Evolutionary conservation across 2,113 vertebrate genomes (phyloP).

Genomic region (Melanocharis versteri): DNA sequence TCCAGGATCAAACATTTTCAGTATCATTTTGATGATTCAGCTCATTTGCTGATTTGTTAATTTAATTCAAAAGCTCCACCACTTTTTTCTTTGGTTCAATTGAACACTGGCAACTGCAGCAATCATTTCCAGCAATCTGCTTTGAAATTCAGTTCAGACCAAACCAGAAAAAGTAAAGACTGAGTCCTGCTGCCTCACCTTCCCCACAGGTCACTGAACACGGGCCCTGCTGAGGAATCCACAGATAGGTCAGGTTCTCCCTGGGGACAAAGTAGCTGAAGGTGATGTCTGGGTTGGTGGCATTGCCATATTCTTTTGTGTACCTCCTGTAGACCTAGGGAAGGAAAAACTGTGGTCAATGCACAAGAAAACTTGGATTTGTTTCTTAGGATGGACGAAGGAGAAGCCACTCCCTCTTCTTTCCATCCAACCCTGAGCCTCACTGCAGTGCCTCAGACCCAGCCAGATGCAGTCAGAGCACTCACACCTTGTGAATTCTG

Average conservation of each 20-base stretch:
- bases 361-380: background rate
- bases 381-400: background rate
- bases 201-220: conserved; percentile 89
- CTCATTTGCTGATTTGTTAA: background rate
- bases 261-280: conserved; percentile 82
- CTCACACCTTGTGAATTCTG: background rate
- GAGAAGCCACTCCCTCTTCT: background rate
- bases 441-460: background rate
- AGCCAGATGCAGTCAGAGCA: background rate
- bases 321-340: conserved; percentile 88
- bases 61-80: background rate
- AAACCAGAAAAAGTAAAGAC: background rate
- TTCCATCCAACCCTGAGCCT: background rate
- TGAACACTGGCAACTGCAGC: background rate
- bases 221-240: conserved; percentile 68
- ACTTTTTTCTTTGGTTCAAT: background rate
- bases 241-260: conserved; percentile 52
- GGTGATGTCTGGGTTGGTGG: conserved; percentile 83
- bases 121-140: background rate
- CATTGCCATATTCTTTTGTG: conserved; percentile 81
- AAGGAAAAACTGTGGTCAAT: background rate
- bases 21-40: background rate
- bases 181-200: conserved; percentile 72
- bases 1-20: background rate
- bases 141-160: background rate